Conservation (phyloP, 2,113 vertebrate genomes). For the Tor tambroides region DNA sequence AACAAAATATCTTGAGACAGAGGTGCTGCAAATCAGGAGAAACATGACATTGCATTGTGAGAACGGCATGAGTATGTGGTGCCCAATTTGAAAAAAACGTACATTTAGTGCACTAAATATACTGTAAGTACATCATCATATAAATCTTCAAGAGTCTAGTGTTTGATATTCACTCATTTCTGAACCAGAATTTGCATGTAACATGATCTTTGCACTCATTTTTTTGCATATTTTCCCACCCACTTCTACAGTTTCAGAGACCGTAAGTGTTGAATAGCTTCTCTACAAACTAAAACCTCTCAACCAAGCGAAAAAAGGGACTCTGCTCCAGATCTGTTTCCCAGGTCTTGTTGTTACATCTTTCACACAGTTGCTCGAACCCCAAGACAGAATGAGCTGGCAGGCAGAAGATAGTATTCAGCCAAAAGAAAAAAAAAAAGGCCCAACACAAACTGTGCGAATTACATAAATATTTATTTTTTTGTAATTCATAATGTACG, state of each 20-base stretch:
- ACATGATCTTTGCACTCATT: neutral
- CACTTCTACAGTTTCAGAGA: neutral
- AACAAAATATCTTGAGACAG: slow-evolving; percentile 37
- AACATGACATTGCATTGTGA: slow-evolving; percentile 43
- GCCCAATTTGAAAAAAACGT: neutral
- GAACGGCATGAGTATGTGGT: slow-evolving; percentile 29
- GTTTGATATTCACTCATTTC: neutral
- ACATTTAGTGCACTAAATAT: neutral
- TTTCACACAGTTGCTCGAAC: slow-evolving; percentile 41
- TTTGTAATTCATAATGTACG: slow-evolving; percentile 52
- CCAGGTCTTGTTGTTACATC: slow-evolving; percentile 31
- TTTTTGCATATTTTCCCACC: neutral
- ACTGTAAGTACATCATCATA: neutral
- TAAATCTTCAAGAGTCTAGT: neutral
- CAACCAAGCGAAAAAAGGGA: slow-evolving; percentile 46
- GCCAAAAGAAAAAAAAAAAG: neutral
- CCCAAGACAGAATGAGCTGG: slow-evolving; percentile 20
- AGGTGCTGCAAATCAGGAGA: slow-evolving; percentile 25
- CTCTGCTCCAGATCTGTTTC: slow-evolving; percentile 17
- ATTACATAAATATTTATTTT: slow-evolving; percentile 44
- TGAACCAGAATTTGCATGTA: neutral
- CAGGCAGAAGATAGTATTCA: neutral
- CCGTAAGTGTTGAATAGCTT: slow-evolving; percentile 36
- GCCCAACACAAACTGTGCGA: neutral
- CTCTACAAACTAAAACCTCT: slow-evolving; percentile 47